These are phyloP conservation scores for Coracias cyanogaster DNA, from an alignment of 2,797 vertebrate species.

Conservation along the genomic window DNA sequence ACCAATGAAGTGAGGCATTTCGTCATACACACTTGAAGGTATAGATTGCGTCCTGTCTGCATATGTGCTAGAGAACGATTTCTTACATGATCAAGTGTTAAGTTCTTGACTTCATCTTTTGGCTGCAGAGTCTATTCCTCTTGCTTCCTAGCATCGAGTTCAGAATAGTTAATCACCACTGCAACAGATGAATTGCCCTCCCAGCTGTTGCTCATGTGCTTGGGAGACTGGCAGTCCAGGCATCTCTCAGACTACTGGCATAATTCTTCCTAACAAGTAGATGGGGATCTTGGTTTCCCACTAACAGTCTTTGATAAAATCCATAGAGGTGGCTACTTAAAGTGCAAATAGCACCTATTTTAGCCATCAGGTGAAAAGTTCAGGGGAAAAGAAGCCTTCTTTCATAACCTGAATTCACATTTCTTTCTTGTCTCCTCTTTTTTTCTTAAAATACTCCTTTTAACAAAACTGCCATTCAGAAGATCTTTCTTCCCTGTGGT, in stretches of 20 bases:
- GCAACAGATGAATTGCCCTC: not conserved
- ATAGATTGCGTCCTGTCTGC: not conserved
- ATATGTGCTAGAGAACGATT: fast-evolving
- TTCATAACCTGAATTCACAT: constrained; percentile 35
- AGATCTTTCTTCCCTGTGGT: constrained; percentile 43
- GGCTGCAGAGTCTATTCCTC: not conserved
- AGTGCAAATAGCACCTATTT: constrained; percentile 56
- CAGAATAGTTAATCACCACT: not conserved
- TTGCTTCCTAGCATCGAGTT: not conserved
- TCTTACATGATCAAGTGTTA: not conserved
- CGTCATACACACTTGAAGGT: not conserved
- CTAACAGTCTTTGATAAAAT: constrained; percentile 4
- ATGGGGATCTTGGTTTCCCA: constrained; percentile 28
- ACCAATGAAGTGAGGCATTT: not conserved
- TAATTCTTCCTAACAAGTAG: not conserved
- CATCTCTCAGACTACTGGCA: not conserved
- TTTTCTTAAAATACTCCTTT: constrained; percentile 34
- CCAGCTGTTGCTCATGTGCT: not conserved
- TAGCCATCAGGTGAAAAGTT: constrained; percentile 37
- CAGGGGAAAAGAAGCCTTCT: not conserved
- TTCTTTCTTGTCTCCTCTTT: not conserved
- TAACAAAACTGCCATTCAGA: constrained; percentile 49
- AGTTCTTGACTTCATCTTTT: not conserved
- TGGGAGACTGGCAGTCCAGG: not conserved
- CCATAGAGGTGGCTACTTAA: not conserved